Percentiles rank a stretch among this genome's conserved stretches.
Evolutionary conservation across 2,797 vertebrate genomes (phyloP).

Genomic region (Chaetophractus vellerosus): DNA sequence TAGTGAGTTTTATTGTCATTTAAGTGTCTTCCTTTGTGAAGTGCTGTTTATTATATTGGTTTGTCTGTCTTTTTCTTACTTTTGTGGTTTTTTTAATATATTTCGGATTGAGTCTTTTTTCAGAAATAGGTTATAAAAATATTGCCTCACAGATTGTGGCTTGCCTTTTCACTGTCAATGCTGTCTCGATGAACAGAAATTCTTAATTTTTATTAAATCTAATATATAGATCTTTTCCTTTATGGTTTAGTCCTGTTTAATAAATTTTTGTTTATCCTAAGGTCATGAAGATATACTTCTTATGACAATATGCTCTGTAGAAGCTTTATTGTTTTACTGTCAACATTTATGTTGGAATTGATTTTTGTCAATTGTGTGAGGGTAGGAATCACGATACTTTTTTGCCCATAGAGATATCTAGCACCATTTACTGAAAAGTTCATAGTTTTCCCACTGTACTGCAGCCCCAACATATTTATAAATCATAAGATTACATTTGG

Average conservation of each 20-base stretch:
- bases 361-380: not conserved
- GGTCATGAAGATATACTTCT: not conserved
- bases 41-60: not conserved
- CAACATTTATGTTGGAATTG: not conserved
- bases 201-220: constrained; percentile 50
- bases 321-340: not conserved
- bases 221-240: not conserved
- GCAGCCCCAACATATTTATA: not conserved
- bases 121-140: constrained; percentile 9
- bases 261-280: not conserved
- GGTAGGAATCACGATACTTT: not conserved
- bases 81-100: not conserved
- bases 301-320: not conserved
- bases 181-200: not conserved
- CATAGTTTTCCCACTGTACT: not conserved
- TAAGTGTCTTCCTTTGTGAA: constrained; percentile 36
- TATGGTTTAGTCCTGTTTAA: constrained; percentile 22
- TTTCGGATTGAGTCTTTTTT: constrained; percentile 37
- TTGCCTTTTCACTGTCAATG: not conserved
- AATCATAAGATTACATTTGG: not conserved
- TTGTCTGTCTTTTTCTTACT: constrained; percentile 11
- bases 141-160: not conserved
- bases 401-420: not conserved
- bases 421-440: not conserved
- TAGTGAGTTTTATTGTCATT: not conserved